Evolutionary conservation across 2,888 invertebrate species (phyloP).

Genomic region (Synergus umbraculus): DNA sequence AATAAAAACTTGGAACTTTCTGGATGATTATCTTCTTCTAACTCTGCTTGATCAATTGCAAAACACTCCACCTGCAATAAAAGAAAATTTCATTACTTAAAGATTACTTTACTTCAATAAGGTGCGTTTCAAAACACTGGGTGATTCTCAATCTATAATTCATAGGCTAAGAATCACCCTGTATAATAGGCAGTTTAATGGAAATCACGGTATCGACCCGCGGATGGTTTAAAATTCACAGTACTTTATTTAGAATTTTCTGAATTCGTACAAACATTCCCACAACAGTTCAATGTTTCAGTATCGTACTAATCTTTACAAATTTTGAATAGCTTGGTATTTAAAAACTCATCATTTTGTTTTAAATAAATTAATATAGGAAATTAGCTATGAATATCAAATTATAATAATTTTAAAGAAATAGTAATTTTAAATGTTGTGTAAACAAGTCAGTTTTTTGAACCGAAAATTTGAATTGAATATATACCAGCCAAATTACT

Average conservation of each 20-base stretch:
- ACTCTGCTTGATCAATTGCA: constrained; percentile 83
- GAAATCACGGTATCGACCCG: background rate
- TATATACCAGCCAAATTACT: background rate
- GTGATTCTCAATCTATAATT: background rate
- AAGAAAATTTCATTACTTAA: constrained; percentile 46
- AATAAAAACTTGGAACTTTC: constrained; percentile 83
- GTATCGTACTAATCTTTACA: too few species aligned
- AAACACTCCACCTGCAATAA: constrained; percentile 84
- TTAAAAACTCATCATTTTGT: background rate
- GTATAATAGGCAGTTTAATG: background rate
- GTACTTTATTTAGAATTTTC: background rate
- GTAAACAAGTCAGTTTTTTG: background rate
- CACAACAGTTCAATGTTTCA: too few species aligned
- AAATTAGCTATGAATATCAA: background rate
- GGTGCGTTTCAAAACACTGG: background rate
- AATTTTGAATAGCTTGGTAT: background rate
- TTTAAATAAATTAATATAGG: background rate
- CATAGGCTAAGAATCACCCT: background rate
- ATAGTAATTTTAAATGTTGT: background rate
- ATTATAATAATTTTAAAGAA: background rate
- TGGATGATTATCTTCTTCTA: constrained; percentile 82
- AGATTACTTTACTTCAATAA: constrained; percentile 15
- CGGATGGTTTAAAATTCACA: background rate
- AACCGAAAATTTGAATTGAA: background rate
- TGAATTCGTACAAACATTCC: too few species aligned